These are phyloP conservation scores for Saturnia japonica DNA, from an alignment of 2,888 invertebrate species.

Conservation along the genomic window DNA sequence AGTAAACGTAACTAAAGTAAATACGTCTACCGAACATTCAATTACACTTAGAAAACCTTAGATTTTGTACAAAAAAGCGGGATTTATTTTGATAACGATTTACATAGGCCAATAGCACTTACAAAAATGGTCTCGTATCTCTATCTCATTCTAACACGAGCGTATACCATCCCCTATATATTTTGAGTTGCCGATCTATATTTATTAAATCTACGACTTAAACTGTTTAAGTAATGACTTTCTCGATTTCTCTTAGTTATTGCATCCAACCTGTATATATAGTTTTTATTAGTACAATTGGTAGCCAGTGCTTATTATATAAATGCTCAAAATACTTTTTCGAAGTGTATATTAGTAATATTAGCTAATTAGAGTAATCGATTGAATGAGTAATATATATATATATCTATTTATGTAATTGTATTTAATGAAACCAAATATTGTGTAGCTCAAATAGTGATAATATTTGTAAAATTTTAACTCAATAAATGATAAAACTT, in stretches of 20 bases:
- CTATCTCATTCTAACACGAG: no score
- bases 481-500: constrained; percentile 48
- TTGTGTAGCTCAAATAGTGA: constrained; percentile 62
- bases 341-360: background rate
- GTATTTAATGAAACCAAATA: constrained; percentile 32
- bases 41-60: no score
- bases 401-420: background rate
- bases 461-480: constrained; percentile 42
- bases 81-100: no score
- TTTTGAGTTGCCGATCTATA: no score
- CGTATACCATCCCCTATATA: no score
- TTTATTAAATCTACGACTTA: no score
- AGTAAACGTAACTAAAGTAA: no score
- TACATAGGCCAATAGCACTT: no score
- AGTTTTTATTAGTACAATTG: background rate
- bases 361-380: background rate
- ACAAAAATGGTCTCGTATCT: no score
- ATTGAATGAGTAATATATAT: background rate
- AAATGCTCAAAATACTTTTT: background rate
- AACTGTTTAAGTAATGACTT: no score
- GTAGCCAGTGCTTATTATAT: background rate
- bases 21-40: no score
- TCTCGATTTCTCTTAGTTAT: background rate
- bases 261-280: background rate
- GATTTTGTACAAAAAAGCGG: no score